Percentiles rank a stretch among this genome's conserved stretches.
These are phyloP conservation scores for Dreissena rostriformis DNA, from an alignment of 1,140 invertebrate species.

Conservation along the genomic window DNA sequence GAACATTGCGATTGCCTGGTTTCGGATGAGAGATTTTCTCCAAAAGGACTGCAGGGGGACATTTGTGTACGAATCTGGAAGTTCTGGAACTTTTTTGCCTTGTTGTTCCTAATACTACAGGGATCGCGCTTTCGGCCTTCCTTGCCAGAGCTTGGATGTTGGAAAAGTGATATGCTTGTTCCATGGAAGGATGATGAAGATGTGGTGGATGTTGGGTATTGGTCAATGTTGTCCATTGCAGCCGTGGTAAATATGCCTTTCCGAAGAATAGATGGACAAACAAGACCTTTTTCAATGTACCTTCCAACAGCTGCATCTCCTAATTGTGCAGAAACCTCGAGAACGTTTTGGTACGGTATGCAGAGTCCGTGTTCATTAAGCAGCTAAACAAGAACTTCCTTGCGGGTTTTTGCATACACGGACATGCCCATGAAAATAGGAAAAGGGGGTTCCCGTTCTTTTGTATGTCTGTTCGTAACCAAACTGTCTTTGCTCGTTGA, in stretches of 20 bases:
- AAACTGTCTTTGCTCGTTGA: neutral
- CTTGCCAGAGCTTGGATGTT: conserved; percentile 48
- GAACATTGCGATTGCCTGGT: neutral
- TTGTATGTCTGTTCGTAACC: conserved; percentile 43
- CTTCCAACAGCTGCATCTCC: conserved; percentile 24
- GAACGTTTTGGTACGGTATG: conserved; percentile 57
- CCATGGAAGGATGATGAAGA: conserved; percentile 63
- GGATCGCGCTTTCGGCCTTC: neutral
- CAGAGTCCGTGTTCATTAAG: conserved; percentile 52
- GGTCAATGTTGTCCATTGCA: conserved; percentile 65
- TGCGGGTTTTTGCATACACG: conserved; percentile 58
- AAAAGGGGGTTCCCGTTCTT: conserved; percentile 58
- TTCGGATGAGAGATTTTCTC: neutral
- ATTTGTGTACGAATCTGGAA: conserved; percentile 48
- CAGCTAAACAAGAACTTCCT: conserved; percentile 55
- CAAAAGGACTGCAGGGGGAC: conserved; percentile 23
- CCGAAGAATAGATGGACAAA: conserved; percentile 49
- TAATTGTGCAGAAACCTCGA: conserved; percentile 49
- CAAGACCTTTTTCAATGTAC: conserved; percentile 44
- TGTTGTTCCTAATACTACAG: neutral
- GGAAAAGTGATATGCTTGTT: conserved; percentile 65
- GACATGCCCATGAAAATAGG: conserved; percentile 59
- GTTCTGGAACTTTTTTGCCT: conserved; percentile 19
- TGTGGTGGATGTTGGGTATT: conserved; percentile 63
- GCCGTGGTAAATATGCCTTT: conserved; percentile 55